phyloP scores from a whole-genome alignment of 2,888 invertebrate species.

The Lepidocyrtoides sp. region DNA sequence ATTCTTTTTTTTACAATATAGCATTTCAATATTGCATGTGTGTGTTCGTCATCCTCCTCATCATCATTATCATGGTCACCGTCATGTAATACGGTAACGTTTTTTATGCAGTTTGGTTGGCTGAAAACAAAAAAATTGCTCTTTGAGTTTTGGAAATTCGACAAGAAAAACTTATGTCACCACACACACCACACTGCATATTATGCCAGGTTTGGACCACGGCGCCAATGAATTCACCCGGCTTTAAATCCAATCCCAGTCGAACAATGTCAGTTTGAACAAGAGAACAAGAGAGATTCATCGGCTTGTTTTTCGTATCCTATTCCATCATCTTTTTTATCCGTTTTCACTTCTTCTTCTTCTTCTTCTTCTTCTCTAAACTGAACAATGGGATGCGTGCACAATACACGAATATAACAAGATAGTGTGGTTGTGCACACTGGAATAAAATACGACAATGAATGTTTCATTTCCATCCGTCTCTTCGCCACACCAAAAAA shows the following conservation, averaged over 20 bases:
- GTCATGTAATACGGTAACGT: conserved; percentile 53
- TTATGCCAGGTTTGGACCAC: conserved; percentile 44
- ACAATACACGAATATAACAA: background rate
- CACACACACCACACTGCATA: conserved; percentile 7
- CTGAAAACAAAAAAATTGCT: conserved; percentile 19
- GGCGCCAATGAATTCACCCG: conserved; percentile 64
- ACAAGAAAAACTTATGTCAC: conserved; percentile 26
- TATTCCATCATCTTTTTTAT: conserved; percentile 69
- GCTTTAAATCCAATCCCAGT: conserved; percentile 73
- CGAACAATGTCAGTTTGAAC: conserved; percentile 53
- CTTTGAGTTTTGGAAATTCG: conserved; percentile 2
- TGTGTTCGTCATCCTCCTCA: background rate
- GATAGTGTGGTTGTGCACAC: background rate
- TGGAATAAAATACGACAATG: conserved; percentile 49
- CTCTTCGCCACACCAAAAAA: background rate
- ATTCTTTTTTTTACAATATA: background rate
- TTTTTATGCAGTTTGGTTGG: conserved; percentile 47
- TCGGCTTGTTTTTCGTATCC: conserved; percentile 54
- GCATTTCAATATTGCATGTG: conserved; percentile 58
- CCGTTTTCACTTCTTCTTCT: background rate
- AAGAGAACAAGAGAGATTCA: conserved; percentile 24
- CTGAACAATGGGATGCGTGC: background rate
- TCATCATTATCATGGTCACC: background rate
- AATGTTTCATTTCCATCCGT: conserved; percentile 49
- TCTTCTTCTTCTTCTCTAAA: background rate